These are phyloP conservation scores for Erynnis tages DNA, from an alignment of 2,888 invertebrate species.

Conservation along the genomic window DNA sequence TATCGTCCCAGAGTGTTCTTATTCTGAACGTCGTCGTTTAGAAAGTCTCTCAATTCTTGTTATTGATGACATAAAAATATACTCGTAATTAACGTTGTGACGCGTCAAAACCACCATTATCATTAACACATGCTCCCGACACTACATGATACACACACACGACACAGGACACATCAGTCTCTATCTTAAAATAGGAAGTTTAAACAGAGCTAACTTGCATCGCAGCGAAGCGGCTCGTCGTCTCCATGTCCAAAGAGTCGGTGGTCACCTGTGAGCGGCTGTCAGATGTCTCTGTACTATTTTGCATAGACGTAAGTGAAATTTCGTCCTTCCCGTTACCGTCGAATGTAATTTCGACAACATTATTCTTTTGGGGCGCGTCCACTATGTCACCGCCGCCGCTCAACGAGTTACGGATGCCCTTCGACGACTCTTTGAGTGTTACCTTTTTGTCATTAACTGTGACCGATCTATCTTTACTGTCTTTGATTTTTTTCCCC, in stretches of 20 bases:
- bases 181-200: conserved; percentile 25
- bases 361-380: conserved; percentile 66
- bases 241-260: conserved; percentile 75
- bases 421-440: conserved; percentile 70
- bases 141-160: conserved; percentile 2
- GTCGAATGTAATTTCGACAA: conserved; percentile 57
- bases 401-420: conserved; percentile 70
- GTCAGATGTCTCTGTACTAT: conserved; percentile 70
- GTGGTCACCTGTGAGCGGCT: conserved; percentile 74
- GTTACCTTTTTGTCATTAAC: conserved; percentile 69
- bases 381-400: conserved; percentile 75
- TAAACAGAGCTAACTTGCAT: conserved; percentile 84
- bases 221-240: conserved; percentile 74
- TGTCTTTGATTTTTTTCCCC: conserved; percentile 83
- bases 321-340: conserved; percentile 75
- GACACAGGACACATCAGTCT: background rate
- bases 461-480: conserved; percentile 66
- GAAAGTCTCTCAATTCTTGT: no score
- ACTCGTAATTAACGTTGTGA: no score
- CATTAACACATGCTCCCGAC: no score
- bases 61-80: no score
- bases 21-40: no score
- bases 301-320: conserved; percentile 64
- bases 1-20: no score
- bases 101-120: no score